Conservation (phyloP, 2,113 vertebrate genomes). For the Carassius gibelio region DNA sequence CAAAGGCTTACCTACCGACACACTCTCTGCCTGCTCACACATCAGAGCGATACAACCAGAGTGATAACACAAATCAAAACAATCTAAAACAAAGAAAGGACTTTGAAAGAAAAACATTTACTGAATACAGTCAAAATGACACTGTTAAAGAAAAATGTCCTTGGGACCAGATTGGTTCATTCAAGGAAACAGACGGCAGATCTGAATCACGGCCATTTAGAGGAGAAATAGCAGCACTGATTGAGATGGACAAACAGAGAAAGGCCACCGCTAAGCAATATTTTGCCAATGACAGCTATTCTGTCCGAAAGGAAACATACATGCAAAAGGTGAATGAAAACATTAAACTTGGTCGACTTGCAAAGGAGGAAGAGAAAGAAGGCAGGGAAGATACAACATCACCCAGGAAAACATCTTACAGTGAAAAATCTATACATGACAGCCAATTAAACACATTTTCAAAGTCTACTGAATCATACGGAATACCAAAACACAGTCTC, state of each 20-base stretch:
- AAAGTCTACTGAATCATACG: slow-evolving; percentile 15
- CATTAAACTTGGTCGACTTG: slow-evolving; percentile 40
- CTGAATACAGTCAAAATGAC: slow-evolving; percentile 61
- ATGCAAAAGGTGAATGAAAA: slow-evolving; percentile 52
- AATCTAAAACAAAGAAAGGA: slow-evolving; percentile 58
- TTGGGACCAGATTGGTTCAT: slow-evolving; percentile 45
- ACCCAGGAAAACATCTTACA: slow-evolving; percentile 18
- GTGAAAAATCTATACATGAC: slow-evolving; percentile 12
- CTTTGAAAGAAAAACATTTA: slow-evolving; percentile 56
- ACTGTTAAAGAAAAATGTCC: slow-evolving; percentile 56
- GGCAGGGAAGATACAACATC: slow-evolving; percentile 1
- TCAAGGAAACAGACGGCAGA: slow-evolving; percentile 47
- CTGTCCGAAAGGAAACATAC: slow-evolving; percentile 43
- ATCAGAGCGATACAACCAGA: slow-evolving; percentile 16
- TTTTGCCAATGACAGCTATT: slow-evolving; percentile 35
- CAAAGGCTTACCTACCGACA: slow-evolving; percentile 27
- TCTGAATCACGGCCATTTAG: slow-evolving; percentile 55
- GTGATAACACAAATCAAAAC: slow-evolving; percentile 52
- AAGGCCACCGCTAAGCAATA: slow-evolving; percentile 52
- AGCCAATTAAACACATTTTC: slow-evolving; percentile 20
- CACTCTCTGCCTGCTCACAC: slow-evolving; percentile 13
- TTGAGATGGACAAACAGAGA: slow-evolving; percentile 63
- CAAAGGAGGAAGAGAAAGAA: slow-evolving; percentile 34
- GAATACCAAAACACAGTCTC: slow-evolving; percentile 9
- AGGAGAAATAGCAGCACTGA: slow-evolving; percentile 62